Evolutionary conservation across 2,113 vertebrate genomes (phyloP), one percentile per base, ranked within the genome.

Genomic region (Hipposideros armiger): DNA sequence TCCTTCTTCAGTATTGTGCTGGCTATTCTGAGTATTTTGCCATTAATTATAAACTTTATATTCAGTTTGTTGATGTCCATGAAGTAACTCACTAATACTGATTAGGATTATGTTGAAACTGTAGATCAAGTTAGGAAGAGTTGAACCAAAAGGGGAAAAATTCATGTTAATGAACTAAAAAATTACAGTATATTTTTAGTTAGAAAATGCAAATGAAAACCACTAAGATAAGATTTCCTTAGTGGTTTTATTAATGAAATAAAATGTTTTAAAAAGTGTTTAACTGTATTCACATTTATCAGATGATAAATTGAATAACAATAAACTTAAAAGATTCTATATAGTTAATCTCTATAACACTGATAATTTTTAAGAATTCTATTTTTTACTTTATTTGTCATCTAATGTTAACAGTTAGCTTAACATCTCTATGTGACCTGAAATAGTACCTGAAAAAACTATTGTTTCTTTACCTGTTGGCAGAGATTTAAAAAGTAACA

Each of bases 201-300:
- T 97, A 82, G 32, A 90, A 97, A 86, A 87, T 90, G 26, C 28
- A 82, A 81, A 64, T 54, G 22, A 74, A 10, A 4, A 54, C 64
- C 87, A 70, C 72, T 80, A 60, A 86, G 84, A 36, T 19, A 36
- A 36, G 36, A 0, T 91, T 4, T 94, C 84, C 2, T 87, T 58
- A n/a, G 9, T 86, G 54, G 14, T 50, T 86, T 92, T 96, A 50
- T 8, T 92, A 42, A 69, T 91, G 54, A 73, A 67, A 62, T 90
- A 91, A 95, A 78, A 64, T 58, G 13, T 78, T 96, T 76, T 78
- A 4, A 89, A 90, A 95, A 84, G 3, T 7, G 66, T 92, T 58
- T 60, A 67, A 80, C 6, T 77, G 0, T 89, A 64, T 45, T 81
- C 4, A 28, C 36, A 70, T 80, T 52, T 95, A 78, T 83, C 52